Conservation (phyloP, 1,140 invertebrate genomes). For the Cyphomyrmex costatus region DNA sequence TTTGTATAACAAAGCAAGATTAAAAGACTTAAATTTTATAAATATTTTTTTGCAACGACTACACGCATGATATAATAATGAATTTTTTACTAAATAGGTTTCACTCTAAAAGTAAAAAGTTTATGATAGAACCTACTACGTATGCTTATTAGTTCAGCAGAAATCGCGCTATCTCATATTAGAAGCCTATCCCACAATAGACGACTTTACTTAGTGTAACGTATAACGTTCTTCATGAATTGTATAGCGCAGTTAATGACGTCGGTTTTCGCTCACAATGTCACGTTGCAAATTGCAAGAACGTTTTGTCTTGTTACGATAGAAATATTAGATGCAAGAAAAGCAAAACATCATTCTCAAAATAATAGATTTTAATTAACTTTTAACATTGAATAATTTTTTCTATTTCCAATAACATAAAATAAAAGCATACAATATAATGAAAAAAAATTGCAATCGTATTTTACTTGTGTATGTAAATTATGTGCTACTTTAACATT, state of each 20-base stretch:
- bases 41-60: too few species aligned
- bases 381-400: slow-evolving; percentile 29
- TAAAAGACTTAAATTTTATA: too few species aligned
- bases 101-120: too few species aligned
- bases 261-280: slow-evolving; percentile 11
- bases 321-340: slow-evolving; percentile 39
- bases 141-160: too few species aligned
- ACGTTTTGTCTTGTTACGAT: slow-evolving; percentile 31
- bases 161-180: too few species aligned
- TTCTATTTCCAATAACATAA: background rate
- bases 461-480: background rate
- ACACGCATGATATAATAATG: too few species aligned
- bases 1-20: too few species aligned
- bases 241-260: slow-evolving; percentile 17
- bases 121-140: too few species aligned
- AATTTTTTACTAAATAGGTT: too few species aligned
- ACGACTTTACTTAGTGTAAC: too few species aligned
- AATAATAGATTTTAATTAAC: background rate
- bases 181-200: too few species aligned
- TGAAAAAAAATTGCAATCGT: background rate
- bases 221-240: background rate
- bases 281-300: slow-evolving; percentile 52
- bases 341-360: slow-evolving; percentile 3
- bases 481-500: background rate
- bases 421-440: background rate